phyloP scores from a whole-genome alignment of 1,140 invertebrate genomes.

The Vollenhovia emeryi region DNA sequence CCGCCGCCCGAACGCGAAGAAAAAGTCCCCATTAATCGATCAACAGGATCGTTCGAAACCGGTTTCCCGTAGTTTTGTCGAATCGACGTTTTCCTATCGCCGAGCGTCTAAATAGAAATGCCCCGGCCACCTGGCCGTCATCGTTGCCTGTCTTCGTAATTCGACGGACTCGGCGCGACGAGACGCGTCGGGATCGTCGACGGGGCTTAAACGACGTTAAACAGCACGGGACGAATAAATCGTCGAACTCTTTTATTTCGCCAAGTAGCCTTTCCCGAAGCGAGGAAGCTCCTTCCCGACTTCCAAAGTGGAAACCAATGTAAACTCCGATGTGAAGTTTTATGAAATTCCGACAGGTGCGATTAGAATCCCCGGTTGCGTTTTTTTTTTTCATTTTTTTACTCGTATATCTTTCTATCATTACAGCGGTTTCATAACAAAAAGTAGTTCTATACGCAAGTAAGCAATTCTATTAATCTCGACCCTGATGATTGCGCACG shows the following conservation, averaged over 20 bases:
- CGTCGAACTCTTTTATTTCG: background rate
- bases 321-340: background rate
- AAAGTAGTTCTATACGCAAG: background rate
- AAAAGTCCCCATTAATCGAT: slow-evolving; percentile 69
- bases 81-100: slow-evolving; percentile 66
- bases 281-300: background rate
- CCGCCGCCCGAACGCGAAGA: slow-evolving; percentile 32
- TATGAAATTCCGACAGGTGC: background rate
- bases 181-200: background rate
- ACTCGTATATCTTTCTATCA: background rate
- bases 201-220: background rate
- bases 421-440: background rate
- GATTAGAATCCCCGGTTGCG: background rate
- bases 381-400: background rate
- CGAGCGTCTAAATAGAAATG: slow-evolving; percentile 35
- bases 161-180: slow-evolving; percentile 12
- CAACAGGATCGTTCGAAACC: slow-evolving; percentile 74
- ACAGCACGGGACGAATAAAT: background rate
- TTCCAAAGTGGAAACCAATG: background rate
- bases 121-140: slow-evolving; percentile 44
- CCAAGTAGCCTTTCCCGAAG: background rate
- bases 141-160: background rate
- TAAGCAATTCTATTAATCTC: background rate
- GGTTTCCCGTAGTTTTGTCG: slow-evolving; percentile 72
- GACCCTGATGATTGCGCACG: background rate